Evolutionary conservation across 2,888 invertebrate species (phyloP), one percentile per base, ranked within the genome.

Genomic region (Caenorhabditis macrosperma): DNA sequence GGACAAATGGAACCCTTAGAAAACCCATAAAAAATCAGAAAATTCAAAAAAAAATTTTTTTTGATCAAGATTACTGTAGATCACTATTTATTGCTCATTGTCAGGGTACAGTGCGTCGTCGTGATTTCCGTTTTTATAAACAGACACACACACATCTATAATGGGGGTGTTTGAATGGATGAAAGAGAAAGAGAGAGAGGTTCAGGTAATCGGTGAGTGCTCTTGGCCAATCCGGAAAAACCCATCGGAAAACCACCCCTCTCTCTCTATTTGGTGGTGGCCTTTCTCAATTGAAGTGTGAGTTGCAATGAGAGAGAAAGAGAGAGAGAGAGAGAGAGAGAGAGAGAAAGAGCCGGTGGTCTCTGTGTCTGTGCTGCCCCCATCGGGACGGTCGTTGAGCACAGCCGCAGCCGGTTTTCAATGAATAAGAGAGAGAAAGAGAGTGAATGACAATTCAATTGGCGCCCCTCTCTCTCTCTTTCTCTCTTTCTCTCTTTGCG

Each of bases 221-320:
- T 48, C 46, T 15, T 15, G 60, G 52, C 60, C 60, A 54, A 69
- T 57, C 48, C 48, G 54, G 15, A 2, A n/a, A 17, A 30, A 17
- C 52, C 28, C 28, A 26, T 54, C 54, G 41, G 54, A 48, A 67
- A 55, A 44, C 44, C 55, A 17, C 41, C 38, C 30, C 38, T 59
- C 38, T 38, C 57, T 57, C 6, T 38, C 38, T n/a, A 22, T 24
- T 3, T 48, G 54, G 38, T 61, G 59, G 59, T 68, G 48, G 57
- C 33, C 67, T 59, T 48, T 41, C 33, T 44, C 46, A 33, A 48
- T 71, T 52, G 63, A 72, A 57, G 72, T 72, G 72, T 72, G 72
- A 72, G 72, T 72, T 72, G 63, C 72, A 72, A 63, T 52, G 6
- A 1, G 15, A 30, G 6, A 17, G 44, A 20, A 24, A 50, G n/a